phyloP scores from a whole-genome alignment of 2,113 vertebrate genomes.

The Antechinus stuartii region DNA sequence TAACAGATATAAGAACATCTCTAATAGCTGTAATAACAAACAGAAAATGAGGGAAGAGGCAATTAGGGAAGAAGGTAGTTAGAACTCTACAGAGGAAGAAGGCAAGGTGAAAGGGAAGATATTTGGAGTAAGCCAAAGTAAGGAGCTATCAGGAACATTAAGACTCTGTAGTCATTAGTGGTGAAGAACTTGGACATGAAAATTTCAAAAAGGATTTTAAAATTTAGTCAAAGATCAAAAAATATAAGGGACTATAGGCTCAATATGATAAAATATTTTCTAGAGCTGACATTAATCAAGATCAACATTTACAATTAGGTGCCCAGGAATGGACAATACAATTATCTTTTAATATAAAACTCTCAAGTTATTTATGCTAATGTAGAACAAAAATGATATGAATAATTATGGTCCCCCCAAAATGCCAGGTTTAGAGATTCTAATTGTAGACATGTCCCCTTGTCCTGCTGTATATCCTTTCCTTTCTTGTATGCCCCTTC shows the following conservation, averaged over 20 bases:
- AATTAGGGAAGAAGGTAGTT: not conserved
- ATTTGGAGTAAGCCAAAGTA: not conserved
- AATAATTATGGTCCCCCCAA: not conserved
- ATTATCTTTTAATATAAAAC: not conserved
- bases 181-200: not conserved
- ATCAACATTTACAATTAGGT: slow-evolving; percentile 28
- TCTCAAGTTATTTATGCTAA: not conserved
- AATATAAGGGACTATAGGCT: not conserved
- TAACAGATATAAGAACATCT: too few relatives aligned
- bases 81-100: not conserved
- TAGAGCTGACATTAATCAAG: slow-evolving; percentile 19
- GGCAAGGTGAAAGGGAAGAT: not conserved
- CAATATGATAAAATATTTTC: slow-evolving; percentile 9
- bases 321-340: slow-evolving; percentile 6
- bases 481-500: not conserved
- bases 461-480: not conserved
- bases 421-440: not conserved
- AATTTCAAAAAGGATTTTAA: slow-evolving; percentile 1
- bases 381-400: not conserved
- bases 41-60: not conserved
- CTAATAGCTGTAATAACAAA: too few relatives aligned
- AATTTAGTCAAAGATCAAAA: not conserved
- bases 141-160: not conserved
- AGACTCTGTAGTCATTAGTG: not conserved
- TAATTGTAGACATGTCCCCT: not conserved